Base-by-base conservation (phyloP, 2,888 invertebrate species). In the Thereva unica region DNA sequence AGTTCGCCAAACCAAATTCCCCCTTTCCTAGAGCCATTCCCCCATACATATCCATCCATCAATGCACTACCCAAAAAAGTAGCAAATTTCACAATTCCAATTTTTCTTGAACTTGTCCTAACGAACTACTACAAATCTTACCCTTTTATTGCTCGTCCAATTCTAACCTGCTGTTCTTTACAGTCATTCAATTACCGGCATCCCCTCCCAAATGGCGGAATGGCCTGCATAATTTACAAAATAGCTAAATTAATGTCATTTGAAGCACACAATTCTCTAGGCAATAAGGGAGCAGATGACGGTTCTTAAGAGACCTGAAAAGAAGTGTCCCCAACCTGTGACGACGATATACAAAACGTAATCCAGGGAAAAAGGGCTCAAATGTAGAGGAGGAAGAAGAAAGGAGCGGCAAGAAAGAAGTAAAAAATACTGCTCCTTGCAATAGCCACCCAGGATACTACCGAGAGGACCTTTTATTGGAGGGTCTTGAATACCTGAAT, bases 181-280 rank as follows among this genome's bases (percentile, higher is more conserved):
- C 50, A 50, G 63, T 34, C 49, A 63, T 63, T 63, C 63, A 63
- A 63, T 63, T 63, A 63, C 52, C 40, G 50, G 23, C 23, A 23
- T 34, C 34, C 63, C 63, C 49, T 63, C 41, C 41, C 52, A 52
- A 52, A 23, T 23, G 23, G 23, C 23, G 42, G 63, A 63, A 63
- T 63, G 49, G 63, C 49, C 63, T 63, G 52, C 63, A 50, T 63
- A 63, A 63, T 63, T 63, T 63, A 63, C 63, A 63, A 63, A 63
- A 63, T 63, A 50, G 63, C 63, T 63, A 63, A 63, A 63, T 63
- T 63, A 63, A 63, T 52, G 63, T 52, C 63, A 63, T 63, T 63
- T 42, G 49, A 38, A 50, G 63, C 52, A 50, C 52, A 63, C 63
- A 63, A 63, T 63, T 63, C 63, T 34, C 52, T 12, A 50, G 35